Percentiles rank a stretch among this genome's conserved stretches.
Conservation (phyloP, 2,888 invertebrate genomes). For the Agriotes lineatus region DNA sequence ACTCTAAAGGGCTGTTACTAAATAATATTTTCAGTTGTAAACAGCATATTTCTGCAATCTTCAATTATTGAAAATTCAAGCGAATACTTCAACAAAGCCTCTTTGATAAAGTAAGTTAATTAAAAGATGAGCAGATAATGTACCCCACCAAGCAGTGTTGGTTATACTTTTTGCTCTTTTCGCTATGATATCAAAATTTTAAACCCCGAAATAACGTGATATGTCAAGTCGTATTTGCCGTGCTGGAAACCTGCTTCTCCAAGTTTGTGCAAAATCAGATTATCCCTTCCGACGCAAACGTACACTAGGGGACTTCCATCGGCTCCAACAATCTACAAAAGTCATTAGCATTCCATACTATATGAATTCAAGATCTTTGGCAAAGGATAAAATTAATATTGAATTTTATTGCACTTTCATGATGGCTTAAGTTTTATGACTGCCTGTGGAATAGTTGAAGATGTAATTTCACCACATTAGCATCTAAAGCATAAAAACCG, state of each 20-base stretch:
- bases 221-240: slow-evolving; percentile 23
- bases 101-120: no score
- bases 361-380: neutral
- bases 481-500: neutral
- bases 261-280: slow-evolving; percentile 29
- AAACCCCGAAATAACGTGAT: slow-evolving; percentile 5
- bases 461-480: no score
- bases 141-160: neutral
- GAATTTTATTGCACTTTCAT: slow-evolving; percentile 4
- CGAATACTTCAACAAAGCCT: no score
- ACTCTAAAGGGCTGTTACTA: no score
- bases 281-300: slow-evolving; percentile 25
- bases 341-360: slow-evolving; percentile 19
- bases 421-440: neutral
- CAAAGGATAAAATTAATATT: neutral
- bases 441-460: neutral
- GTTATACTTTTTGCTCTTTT: neutral
- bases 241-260: slow-evolving; percentile 3
- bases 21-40: no score
- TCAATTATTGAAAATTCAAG: no score
- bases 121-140: no score
- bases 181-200: slow-evolving; percentile 15
- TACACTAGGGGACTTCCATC: slow-evolving; percentile 19
- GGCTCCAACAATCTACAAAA: slow-evolving; percentile 23
- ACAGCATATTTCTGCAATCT: no score